Evolutionary conservation across 2,797 vertebrate species (phyloP), one percentile per base, ranked within the genome.

Genomic region (Artibeus lituratus): DNA sequence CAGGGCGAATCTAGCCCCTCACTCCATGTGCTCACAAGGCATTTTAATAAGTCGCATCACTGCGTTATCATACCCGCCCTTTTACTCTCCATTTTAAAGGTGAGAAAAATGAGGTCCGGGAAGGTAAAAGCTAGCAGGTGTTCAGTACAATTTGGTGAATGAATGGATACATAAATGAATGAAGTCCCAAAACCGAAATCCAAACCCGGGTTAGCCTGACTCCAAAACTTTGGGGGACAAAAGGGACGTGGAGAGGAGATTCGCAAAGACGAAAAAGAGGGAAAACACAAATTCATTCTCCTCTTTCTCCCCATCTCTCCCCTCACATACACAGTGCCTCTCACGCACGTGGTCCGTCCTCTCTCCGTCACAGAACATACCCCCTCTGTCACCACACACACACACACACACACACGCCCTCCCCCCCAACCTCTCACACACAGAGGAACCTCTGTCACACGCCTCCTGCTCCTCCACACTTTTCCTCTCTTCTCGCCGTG

Each of bases 81-180:
- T 19, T 44, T 92, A 55, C 87, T 80, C 57, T 94, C 89, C 3
- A 0, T 91, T 93, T 94, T 80, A 55, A 74, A 69, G 81, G 51
- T 91, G 76, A 95, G 91, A 82, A 88, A 87, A 95, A 87, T 51
- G 53, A 92, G 44, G n/a, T 21, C 18, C 15, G 26, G 81, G 92
- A 92, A 39, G 57, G 74, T 76, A 84, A 83, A 90, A 94, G 73
- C 55, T 39, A 35, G 53, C 70, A 88, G 70, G 47, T 83, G 55
- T 35, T 90, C 55, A 44, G 59, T 80, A 85, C 77, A 55, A 21
- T 69, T 80, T 90, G 81, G 59, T 74, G 76, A 96, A 76, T 32
- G 82, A 86, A 73, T 70, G 14, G 69, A 69, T 81, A 76, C 67
- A 70, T 84, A 70, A 67, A 80, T 77, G 42, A 76, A 81, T 55